Percentiles rank a stretch among this genome's conserved stretches.
Conservation (phyloP, 1,140 invertebrate species). For the Megathymus violae region DNA sequence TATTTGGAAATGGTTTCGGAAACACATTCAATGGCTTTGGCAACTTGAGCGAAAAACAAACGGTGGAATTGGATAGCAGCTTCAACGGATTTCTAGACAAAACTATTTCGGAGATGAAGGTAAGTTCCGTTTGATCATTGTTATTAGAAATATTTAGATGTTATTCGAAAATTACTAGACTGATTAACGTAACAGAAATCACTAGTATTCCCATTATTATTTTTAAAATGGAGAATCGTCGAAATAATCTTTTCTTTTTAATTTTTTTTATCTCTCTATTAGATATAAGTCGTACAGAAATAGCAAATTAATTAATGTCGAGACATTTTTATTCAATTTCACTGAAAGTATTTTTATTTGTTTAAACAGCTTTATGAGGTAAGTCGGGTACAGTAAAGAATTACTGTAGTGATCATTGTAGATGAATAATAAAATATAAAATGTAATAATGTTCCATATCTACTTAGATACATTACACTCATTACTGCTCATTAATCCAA, state of each 20-base stretch:
- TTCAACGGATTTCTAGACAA: constrained; percentile 91
- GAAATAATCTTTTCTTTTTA: too few relatives aligned
- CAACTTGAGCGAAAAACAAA: constrained; percentile 77
- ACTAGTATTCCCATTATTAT: too few relatives aligned
- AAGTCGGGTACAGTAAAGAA: constrained; percentile 36
- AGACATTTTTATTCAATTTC: too few relatives aligned
- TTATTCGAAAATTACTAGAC: constrained; percentile 1
- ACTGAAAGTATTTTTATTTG: constrained; percentile 29
- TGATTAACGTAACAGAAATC: too few relatives aligned
- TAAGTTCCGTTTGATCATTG: constrained; percentile 74
- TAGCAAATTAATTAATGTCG: too few relatives aligned
- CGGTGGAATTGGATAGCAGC: constrained; percentile 74
- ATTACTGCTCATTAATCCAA: neutral
- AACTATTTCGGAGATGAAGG: constrained; percentile 92
- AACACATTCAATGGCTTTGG: constrained; percentile 76
- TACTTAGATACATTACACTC: neutral
- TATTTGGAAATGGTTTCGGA: constrained; percentile 74
- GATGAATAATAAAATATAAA: too few relatives aligned
- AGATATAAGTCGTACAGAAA: too few relatives aligned
- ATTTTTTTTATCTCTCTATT: constrained; percentile 5
- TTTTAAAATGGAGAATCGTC: too few relatives aligned
- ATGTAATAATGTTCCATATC: too few relatives aligned
- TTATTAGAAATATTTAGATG: neutral
- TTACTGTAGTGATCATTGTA: too few relatives aligned
- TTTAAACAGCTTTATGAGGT: constrained; percentile 57